These are phyloP conservation scores for Delphinapterus leucas DNA, from an alignment of 2,113 vertebrate species.

Conservation along the genomic window DNA sequence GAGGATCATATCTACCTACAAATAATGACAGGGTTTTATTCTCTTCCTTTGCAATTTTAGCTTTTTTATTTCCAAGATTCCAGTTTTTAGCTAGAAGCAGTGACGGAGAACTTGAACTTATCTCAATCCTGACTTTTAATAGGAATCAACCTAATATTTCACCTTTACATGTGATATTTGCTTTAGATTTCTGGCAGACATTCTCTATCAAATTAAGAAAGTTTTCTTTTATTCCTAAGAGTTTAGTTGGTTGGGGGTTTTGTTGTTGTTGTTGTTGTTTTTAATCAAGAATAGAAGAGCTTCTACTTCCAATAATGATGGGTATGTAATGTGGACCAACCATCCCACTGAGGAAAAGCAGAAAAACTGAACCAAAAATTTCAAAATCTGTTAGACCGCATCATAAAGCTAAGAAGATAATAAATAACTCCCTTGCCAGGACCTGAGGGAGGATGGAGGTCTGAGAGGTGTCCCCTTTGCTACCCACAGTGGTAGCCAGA, in stretches of 20 bases:
- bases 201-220: background rate
- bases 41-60: conserved; percentile 21
- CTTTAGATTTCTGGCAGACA: background rate
- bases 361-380: background rate
- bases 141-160: conserved; percentile 9
- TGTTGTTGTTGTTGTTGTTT: background rate
- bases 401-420: background rate
- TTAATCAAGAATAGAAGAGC: background rate
- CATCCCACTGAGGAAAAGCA: background rate
- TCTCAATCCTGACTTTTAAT: background rate
- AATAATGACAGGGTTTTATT: background rate
- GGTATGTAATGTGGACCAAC: background rate
- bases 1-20: background rate
- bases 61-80: conserved; percentile 16
- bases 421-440: background rate
- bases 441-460: background rate
- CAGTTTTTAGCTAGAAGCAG: background rate
- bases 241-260: background rate
- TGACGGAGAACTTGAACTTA: conserved; percentile 18
- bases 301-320: background rate
- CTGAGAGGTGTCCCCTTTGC: background rate
- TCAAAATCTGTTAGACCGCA: background rate
- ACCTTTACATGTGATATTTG: background rate
- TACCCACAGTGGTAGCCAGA: background rate
- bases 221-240: background rate